Evolutionary conservation across 2,113 vertebrate species (phyloP).

Genomic region (Calyptomena viridis): DNA sequence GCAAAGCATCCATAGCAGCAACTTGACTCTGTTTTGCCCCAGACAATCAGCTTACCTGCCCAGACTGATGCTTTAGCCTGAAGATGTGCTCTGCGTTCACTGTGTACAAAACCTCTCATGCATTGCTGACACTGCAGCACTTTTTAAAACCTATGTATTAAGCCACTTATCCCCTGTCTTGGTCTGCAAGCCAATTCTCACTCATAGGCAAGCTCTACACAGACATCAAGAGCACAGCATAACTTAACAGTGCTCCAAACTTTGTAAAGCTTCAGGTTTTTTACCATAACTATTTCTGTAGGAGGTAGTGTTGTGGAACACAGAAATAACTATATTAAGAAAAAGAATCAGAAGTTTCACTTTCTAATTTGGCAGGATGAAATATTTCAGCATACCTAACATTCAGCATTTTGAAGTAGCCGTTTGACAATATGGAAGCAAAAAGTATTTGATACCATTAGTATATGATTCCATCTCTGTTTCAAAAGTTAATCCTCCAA

Average conservation of each 20-base stretch:
- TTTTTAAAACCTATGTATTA: neutral
- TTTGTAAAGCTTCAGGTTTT: neutral
- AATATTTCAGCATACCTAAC: neutral
- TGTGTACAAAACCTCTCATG: neutral
- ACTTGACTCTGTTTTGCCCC: neutral
- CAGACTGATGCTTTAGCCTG: neutral
- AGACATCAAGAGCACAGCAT: neutral
- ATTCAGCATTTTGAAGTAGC: neutral
- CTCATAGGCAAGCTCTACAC: neutral
- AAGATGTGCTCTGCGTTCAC: neutral
- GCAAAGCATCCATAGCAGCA: neutral
- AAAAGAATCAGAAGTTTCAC: neutral
- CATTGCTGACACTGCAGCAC: neutral
- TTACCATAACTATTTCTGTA: neutral
- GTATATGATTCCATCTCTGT: neutral
- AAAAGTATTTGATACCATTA: neutral
- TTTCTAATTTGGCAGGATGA: neutral
- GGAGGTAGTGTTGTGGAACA: neutral
- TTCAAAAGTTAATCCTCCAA: neutral
- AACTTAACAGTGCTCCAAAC: neutral
- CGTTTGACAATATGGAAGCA: fast-evolving
- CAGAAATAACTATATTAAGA: neutral
- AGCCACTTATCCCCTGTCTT: neutral
- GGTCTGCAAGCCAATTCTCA: neutral
- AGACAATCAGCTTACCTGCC: neutral